phyloP scores from a whole-genome alignment of 1,140 invertebrate genomes.

The Aethina tumida region DNA sequence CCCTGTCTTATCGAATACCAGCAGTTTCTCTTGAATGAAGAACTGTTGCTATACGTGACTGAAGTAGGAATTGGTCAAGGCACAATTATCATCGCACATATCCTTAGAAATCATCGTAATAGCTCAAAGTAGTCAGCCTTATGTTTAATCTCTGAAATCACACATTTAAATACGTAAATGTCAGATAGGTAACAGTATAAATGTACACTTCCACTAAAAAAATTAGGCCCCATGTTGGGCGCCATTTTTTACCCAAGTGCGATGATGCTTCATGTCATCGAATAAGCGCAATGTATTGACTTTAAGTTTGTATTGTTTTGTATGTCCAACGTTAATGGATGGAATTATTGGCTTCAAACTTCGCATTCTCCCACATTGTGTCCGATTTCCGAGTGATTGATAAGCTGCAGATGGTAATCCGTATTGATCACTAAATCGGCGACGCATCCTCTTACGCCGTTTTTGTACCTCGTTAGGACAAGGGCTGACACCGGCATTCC shows the following conservation, averaged over 20 bases:
- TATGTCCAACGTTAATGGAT: constrained; percentile 2
- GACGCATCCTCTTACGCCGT: constrained; percentile 69
- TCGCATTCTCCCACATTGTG: constrained; percentile 35
- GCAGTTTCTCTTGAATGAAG: background rate
- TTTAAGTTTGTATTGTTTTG: constrained; percentile 6
- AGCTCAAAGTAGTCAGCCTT: constrained; percentile 25
- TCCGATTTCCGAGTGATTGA: constrained; percentile 26
- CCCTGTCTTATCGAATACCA: background rate
- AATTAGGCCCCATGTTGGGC: constrained; percentile 10
- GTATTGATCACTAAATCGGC: constrained; percentile 67
- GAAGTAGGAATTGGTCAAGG: constrained; percentile 2
- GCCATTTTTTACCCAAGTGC: constrained; percentile 4
- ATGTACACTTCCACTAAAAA: constrained; percentile 7
- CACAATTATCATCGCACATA: constrained; percentile 11
- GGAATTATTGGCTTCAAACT: constrained; percentile 24
- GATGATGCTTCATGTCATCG: constrained; percentile 9
- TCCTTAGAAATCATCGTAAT: background rate
- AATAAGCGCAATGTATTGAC: constrained; percentile 12
- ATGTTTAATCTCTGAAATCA: constrained; percentile 24
- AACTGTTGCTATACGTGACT: background rate
- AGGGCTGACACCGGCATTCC: constrained; percentile 63
- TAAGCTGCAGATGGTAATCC: constrained; percentile 48
- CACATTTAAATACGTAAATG: constrained; percentile 25
- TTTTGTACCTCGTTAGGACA: constrained; percentile 46
- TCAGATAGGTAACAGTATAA: constrained; percentile 16